A percentile compares a stretch with the other conserved stretches of the same genome.
Conservation (phyloP, 2,113 vertebrate species). For the Zosterops japonicus region DNA sequence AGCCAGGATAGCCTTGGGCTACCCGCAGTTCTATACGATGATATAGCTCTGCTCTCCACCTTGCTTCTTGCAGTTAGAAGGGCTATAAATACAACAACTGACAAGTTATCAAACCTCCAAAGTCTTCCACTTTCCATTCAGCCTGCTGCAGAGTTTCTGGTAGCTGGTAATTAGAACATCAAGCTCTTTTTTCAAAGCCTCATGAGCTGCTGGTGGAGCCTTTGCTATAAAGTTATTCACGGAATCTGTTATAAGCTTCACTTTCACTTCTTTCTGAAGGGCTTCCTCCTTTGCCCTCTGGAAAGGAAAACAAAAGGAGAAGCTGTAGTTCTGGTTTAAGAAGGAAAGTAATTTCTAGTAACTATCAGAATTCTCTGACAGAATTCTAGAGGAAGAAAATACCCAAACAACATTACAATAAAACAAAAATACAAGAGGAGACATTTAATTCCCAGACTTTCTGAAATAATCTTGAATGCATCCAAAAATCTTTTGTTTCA, state of each 20-base stretch:
- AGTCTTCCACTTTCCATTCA: constrained; percentile 95
- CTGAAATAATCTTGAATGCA: neutral
- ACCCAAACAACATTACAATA: rapidly evolving
- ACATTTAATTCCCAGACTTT: neutral
- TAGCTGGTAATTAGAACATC: constrained; percentile 88
- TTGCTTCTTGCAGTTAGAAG: neutral
- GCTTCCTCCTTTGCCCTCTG: constrained; percentile 96
- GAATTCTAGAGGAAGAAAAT: neutral
- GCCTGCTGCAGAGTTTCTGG: constrained; percentile 91
- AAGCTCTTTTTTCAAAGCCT: constrained; percentile 90
- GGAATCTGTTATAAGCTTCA: constrained; percentile 90
- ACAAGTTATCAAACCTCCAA: constrained; percentile 83
- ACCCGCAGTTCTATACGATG: neutral
- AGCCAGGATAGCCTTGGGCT: neutral
- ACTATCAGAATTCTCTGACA: neutral
- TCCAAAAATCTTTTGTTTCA: neutral
- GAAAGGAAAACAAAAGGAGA: neutral
- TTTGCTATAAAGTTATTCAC: constrained; percentile 93
- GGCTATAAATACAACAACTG: neutral
- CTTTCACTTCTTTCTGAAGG: constrained; percentile 93
- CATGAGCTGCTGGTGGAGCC: constrained; percentile 90
- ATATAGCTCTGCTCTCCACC: neutral
- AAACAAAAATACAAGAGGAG: neutral
- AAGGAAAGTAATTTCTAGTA: neutral
- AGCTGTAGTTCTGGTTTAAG: neutral